Conservation (phyloP, 2,113 vertebrate species). For the Eptatretus burgeri region DNA sequence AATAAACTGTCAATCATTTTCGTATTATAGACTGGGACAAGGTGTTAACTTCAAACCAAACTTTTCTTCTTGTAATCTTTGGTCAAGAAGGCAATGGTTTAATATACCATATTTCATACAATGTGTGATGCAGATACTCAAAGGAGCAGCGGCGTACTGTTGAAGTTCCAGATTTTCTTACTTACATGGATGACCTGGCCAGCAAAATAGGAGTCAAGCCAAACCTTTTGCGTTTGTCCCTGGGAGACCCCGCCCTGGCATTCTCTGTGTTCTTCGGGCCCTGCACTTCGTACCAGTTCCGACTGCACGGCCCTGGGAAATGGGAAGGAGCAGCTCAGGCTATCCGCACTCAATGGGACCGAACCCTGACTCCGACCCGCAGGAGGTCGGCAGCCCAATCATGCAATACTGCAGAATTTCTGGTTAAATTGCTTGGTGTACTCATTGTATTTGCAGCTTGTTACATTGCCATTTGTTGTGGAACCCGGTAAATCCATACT, state of each 20-base stretch:
- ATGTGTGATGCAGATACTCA: no score
- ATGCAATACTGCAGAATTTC: no score
- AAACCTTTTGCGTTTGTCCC: conserved; percentile 21
- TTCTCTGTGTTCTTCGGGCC: conserved; percentile 26
- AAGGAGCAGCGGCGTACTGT: conserved; percentile 13
- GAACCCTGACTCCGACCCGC: conserved; percentile 17
- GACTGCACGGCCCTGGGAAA: conserved; percentile 23
- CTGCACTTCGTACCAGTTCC: conserved; percentile 29
- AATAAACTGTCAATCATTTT: no score
- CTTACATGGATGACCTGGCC: conserved; percentile 29
- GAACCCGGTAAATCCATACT: no score
- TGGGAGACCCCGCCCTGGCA: conserved; percentile 26
- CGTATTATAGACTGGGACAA: no score
- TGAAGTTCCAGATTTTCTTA: conserved; percentile 23
- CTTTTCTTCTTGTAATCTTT: no score
- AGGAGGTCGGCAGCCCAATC: conserved; percentile 14
- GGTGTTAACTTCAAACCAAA: no score
- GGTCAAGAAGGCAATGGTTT: no score
- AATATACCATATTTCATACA: no score
- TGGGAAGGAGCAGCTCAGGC: conserved; percentile 26
- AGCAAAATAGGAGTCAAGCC: conserved; percentile 21
- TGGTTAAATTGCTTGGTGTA: no score
- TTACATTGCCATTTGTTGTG: no score
- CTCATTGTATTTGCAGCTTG: no score
- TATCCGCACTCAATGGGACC: conserved; percentile 31